Evolutionary conservation across 2,113 vertebrate genomes (phyloP), one percentile per base, ranked within the genome.

Genomic region (Corythaeola cristata): DNA sequence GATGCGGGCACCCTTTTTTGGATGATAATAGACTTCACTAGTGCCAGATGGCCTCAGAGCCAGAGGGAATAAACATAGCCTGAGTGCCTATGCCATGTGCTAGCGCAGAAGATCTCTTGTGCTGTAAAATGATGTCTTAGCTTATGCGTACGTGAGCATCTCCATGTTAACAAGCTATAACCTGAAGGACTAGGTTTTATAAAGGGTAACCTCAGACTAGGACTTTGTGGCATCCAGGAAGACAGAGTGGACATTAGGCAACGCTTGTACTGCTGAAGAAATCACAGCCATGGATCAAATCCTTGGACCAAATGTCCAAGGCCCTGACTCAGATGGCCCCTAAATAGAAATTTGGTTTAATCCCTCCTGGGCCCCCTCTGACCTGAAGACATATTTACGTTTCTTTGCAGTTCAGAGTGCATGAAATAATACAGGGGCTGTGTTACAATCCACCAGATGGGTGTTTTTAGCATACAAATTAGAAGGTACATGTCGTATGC

Each of bases 21-120:
- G 96, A 97, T 96, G 93, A 96, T 97, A 91, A 96, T 90, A 92
- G 93, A 78, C 80, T 90, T 89, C 56, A 47, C 59, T 67, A 75
- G 76, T 89, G 93, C 95, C 95, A 93, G 95, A 87, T 84, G 89
- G 91, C 76, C 73, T 52, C 60, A 52, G 91, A 96, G 33, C 33
- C 89, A 75, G 80, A 72, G 64, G 64, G 80, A 87, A 91, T 81
- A 92, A 96, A 75, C 89, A 86, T 45, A 95, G 84, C 21, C 80
- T 33, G 77, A 87, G 60, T 52, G 86, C 76, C 83, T 67, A 55
- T 52, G 94, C 72, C 37, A 35, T 92, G 72, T 71, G 35, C 56
- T 63, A 4, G 5, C 30, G 88, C 80, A 62, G 82, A 93, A 58
- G 55, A 67, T 44, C 23, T 59, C 73, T 58, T 78, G 56, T 52